Evolutionary conservation across 2,113 vertebrate species (phyloP).

Genomic region (Ranitomeya variabilis): DNA sequence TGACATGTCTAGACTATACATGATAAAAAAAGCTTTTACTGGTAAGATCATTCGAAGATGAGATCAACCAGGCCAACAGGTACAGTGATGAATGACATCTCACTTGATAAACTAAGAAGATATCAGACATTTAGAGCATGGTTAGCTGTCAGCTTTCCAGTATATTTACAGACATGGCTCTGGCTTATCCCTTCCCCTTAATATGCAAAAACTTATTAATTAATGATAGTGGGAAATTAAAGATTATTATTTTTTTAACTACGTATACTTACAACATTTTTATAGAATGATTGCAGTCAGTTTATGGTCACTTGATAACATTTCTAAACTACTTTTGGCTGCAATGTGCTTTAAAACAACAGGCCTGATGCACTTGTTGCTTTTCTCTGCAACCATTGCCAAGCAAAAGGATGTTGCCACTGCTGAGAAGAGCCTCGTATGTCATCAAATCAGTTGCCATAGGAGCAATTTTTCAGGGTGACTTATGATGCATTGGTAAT

Average conservation of each 20-base stretch:
- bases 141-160: not conserved
- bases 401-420: no score
- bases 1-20: constrained; percentile 36
- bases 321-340: no score
- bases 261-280: not conserved
- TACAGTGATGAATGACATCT: constrained; percentile 5
- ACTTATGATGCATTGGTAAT: no score
- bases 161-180: not conserved
- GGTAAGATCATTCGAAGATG: not conserved
- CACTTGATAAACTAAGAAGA: constrained; percentile 4
- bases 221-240: not conserved
- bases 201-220: not conserved
- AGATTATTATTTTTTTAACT: not conserved
- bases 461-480: no score
- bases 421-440: no score
- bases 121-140: not conserved
- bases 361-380: no score
- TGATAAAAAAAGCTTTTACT: constrained; percentile 38
- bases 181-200: not conserved
- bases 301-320: no score
- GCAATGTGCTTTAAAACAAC: no score
- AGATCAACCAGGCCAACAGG: constrained; percentile 17
- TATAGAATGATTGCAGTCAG: not conserved
- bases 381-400: no score
- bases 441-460: no score